Conservation (phyloP, 1,140 invertebrate species). For the Cotesia typhae region DNA sequence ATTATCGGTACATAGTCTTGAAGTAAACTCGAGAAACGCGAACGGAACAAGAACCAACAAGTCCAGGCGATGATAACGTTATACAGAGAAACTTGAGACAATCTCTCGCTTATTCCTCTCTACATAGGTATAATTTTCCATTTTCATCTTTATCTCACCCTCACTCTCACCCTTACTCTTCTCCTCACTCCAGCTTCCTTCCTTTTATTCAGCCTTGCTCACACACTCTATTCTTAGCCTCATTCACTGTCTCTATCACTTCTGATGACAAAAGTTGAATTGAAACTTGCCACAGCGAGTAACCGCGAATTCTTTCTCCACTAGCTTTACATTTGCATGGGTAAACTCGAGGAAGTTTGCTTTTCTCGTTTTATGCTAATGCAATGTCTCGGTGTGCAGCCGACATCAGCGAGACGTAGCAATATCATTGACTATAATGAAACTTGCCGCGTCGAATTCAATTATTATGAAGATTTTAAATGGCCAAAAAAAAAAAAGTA, state of each 20-base stretch:
- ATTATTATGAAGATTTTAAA: conserved; percentile 26
- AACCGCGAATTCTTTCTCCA: conserved; percentile 26
- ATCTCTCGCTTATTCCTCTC: background rate
- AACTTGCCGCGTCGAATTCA: conserved; percentile 31
- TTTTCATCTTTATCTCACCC: too few relatives aligned
- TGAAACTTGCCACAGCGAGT: conserved; percentile 44
- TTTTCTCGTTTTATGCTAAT: conserved; percentile 36
- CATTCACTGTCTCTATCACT: conserved; percentile 6
- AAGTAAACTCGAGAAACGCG: too few relatives aligned
- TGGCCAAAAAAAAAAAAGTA: background rate
- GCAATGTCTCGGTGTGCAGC: conserved; percentile 30
- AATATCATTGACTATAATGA: conserved; percentile 35
- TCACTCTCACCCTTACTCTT: background rate
- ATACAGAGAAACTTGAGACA: background rate
- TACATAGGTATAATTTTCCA: background rate
- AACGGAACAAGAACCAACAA: too few relatives aligned
- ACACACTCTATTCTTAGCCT: too few relatives aligned
- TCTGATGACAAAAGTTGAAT: conserved; percentile 44
- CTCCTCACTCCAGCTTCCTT: background rate
- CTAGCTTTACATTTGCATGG: conserved; percentile 43
- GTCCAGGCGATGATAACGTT: too few relatives aligned
- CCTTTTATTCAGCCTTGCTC: conserved; percentile 3
- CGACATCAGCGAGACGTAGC: conserved; percentile 10
- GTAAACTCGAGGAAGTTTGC: conserved; percentile 40
- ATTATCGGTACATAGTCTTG: conserved; percentile 6